Evolutionary conservation across 2,888 invertebrate genomes (phyloP).

Genomic region (Phalangium opilio): DNA sequence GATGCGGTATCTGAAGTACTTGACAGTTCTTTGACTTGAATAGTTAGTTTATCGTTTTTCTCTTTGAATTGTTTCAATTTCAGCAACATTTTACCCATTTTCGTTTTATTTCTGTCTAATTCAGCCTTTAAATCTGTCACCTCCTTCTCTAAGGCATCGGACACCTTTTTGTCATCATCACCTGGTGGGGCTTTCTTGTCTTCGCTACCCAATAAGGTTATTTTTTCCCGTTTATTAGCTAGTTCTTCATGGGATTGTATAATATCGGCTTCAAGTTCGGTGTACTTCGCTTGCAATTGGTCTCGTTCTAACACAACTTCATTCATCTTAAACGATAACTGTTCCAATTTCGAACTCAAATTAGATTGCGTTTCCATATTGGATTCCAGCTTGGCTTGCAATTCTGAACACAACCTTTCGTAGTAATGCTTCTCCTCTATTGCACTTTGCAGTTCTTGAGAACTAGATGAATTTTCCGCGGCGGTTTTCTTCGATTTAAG

Average conservation of each 20-base stretch:
- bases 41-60: constrained; percentile 30
- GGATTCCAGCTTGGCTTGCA: too few species aligned
- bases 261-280: constrained; percentile 1
- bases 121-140: constrained; percentile 39
- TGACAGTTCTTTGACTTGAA: constrained; percentile 17
- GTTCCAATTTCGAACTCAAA: too few species aligned
- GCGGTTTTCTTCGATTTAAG: too few species aligned
- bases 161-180: constrained; percentile 39
- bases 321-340: background rate
- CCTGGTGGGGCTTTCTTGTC: constrained; percentile 14
- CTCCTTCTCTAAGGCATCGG: constrained; percentile 63
- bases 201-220: background rate
- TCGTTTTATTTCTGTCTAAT: constrained; percentile 47
- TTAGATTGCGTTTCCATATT: too few species aligned
- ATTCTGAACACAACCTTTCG: too few species aligned
- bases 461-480: too few species aligned
- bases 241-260: constrained; percentile 5
- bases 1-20: background rate
- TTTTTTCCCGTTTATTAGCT: constrained; percentile 4
- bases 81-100: constrained; percentile 59
- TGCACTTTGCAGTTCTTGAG: too few species aligned
- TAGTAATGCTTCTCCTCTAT: too few species aligned
- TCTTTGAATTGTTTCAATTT: constrained; percentile 68
- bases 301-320: background rate
- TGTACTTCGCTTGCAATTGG: background rate